Base-by-base conservation (phyloP, 92 coral and sea anemone species). In the Parazoanthus swiftii region DNA sequence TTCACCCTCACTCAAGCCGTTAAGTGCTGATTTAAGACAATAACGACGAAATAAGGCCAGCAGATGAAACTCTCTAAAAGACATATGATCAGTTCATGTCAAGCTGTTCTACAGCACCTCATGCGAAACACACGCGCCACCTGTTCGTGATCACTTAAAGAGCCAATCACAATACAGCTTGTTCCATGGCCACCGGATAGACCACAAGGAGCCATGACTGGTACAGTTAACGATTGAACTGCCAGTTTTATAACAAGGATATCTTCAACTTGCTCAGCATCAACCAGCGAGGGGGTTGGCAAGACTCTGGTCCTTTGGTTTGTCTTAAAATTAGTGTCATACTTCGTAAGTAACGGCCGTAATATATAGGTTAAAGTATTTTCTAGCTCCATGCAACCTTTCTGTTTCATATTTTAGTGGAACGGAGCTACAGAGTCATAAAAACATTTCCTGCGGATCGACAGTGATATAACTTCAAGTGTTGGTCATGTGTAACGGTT, bases 151-250 rank as follows among this genome's bases (percentile, higher is more conserved):
- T 18, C 51, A 76, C 18, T 9, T 36, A 16, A 76, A 76, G 26
- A 10, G 46, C 79, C 79, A 76, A 76, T 76, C 50, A 76, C 11
- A 39, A 4, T 8, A 44, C 54, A 76, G 79, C 51, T 15, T n/a
- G 23, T 76, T 76, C 29, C 3, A 0, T n/a, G 51, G 33, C 29
- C 79, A 76, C 79, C 79, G 18, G 79, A 44, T 0, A n/a, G 20
- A n/a, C 79, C 79, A 76, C 79, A 76, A 76, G 79, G 79, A 42
- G 51, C n/a, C 79, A 20, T 76, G 43, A 76, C 79, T n/a, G 79
- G 79, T 76, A 76, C 79, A 76, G 29, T 76, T n/a, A 44, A 76
- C 79, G 38, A 54, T 44, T 11, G 16, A 42, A 44, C 51, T 39
- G 51, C 48, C n/a, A 38, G 79, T 39, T 39, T 18, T 76, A 54